Base-by-base conservation (phyloP, 2,113 vertebrate species). In the zebrafish (Danio rerio) region DNA sequence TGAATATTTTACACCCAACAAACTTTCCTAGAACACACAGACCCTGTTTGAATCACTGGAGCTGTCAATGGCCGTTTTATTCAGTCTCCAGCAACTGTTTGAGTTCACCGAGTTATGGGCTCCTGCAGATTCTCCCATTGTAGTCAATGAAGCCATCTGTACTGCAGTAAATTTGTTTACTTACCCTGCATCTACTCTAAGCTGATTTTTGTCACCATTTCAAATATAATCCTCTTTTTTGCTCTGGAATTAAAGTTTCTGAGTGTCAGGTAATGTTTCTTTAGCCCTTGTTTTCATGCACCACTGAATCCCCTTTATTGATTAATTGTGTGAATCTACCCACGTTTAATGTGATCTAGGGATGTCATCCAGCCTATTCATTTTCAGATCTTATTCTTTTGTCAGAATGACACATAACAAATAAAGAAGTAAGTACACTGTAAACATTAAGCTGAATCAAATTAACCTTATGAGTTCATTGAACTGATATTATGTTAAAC, bases 81-180 rank as follows among this genome's bases (percentile, higher is more conserved):
- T 5, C 16, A 10, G 43, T 61, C 9, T 61, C 58, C n/a, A 21
- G 58, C n/a, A 61, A 11, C 61, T 3, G 5, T 69, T 69, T 69
- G 43, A 69, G 43, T 5, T 69, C 9, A 15, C 62, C 40, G 45
- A 69, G 68, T 70, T 49, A 50, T 50, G 45, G 68, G 20, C 18
- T 70, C n/a, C 65, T 70, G 10, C 47, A 70, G 45, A 47, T 68
- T 9, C 45, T 70, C 45, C 10, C 18, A 70, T 21, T 21, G 49
- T 70, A 70, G 49, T 70, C 68, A 70, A 5, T 50, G 18, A 70
- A 70, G 18, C 18, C 49, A n/a, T 70, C 45, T 70, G 18, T 9
- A 49, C 11, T 70, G 16, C 68, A 50, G 1, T 70, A 13, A 8
- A 50, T 70, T n/a, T 12, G 9, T 61, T 10, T 69, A 20, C 20